Evolutionary conservation across 2,888 invertebrate genomes (phyloP).

Genomic region (Gari tellinella): DNA sequence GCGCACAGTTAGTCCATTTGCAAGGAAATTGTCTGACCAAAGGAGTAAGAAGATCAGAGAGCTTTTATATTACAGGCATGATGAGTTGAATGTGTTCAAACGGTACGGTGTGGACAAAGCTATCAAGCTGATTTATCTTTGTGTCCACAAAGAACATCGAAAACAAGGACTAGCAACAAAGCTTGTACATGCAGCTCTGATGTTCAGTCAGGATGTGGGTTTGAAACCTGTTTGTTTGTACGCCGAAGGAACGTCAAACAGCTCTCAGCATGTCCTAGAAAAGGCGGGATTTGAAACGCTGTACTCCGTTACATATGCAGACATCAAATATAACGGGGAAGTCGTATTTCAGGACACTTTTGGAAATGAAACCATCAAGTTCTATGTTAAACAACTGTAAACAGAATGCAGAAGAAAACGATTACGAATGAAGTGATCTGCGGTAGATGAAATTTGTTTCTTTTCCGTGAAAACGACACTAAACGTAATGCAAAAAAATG

Average conservation of each 20-base stretch:
- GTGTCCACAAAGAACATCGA: slow-evolving; percentile 16
- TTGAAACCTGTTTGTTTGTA: slow-evolving; percentile 15
- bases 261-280: slow-evolving; percentile 32
- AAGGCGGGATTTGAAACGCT: slow-evolving; percentile 23
- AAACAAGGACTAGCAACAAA: slow-evolving; percentile 18
- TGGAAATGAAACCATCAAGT: slow-evolving; percentile 18
- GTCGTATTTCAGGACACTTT: slow-evolving; percentile 34
- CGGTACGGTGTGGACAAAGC: slow-evolving; percentile 19
- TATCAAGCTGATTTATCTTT: slow-evolving; percentile 16
- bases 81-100: slow-evolving; percentile 29
- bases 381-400: slow-evolving; percentile 31
- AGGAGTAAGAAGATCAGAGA: neutral
- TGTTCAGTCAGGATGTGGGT: slow-evolving; percentile 19
- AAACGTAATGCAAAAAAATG: too few relatives aligned
- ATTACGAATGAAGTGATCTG: too few relatives aligned
- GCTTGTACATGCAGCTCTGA: slow-evolving; percentile 25
- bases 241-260: slow-evolving; percentile 23
- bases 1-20: neutral
- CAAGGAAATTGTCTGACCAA: neutral
- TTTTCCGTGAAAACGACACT: too few relatives aligned
- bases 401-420: too few relatives aligned
- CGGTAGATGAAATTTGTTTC: too few relatives aligned
- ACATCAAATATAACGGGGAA: slow-evolving; percentile 29
- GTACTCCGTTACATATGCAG: slow-evolving; percentile 17
- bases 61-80: slow-evolving; percentile 19